Evolutionary conservation across 2,888 invertebrate species (phyloP), one percentile per base, ranked within the genome.

Genomic region (Rhaphigaster nebulosa): DNA sequence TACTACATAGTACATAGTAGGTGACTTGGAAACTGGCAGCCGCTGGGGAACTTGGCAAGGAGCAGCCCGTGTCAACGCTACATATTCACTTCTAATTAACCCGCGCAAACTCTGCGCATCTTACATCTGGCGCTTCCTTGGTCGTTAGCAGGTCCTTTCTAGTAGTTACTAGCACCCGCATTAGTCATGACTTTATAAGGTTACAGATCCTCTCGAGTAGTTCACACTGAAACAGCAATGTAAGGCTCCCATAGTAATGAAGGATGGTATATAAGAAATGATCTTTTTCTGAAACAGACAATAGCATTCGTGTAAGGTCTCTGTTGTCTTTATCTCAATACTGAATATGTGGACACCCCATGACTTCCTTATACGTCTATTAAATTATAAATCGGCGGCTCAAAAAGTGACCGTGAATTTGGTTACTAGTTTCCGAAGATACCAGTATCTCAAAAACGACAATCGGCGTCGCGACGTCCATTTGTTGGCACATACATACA

Each of bases 51-150:
- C 70, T 70, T 34, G 70, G 70, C 10, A 34, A 76, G 20, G 34
- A 76, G 70, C 20, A 76, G 70, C 20, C 38, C 70, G 70, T 76
- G 70, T 76, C 70, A 76, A 38, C 34, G 38, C 70, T 76, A 76
- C 70, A 38, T 38, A 76, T 76, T 76, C 34, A 76, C n/a, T 38
- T 76, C 70, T 76, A 76, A 76, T 76, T 76, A 76, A 76, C 70
- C 70, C 6, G 34, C 65, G 65, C 65, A 65, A 29, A 15, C 29
- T 3, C 65, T 29, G 65, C 34, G 70, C 34, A 76, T 76, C 70
- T 76, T 76, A 76, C 70, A 76, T 38, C 70, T 76, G 20, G 70
- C 70, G 70, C 70, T 76, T 76, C 70, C 34, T 38, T 23, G 34
- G 70, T 76, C 70, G 70, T 76, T 76, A 76, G 70, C 70, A 76